Conservation (phyloP, 2,113 vertebrate species). For the Rafetus swinhoei region DNA sequence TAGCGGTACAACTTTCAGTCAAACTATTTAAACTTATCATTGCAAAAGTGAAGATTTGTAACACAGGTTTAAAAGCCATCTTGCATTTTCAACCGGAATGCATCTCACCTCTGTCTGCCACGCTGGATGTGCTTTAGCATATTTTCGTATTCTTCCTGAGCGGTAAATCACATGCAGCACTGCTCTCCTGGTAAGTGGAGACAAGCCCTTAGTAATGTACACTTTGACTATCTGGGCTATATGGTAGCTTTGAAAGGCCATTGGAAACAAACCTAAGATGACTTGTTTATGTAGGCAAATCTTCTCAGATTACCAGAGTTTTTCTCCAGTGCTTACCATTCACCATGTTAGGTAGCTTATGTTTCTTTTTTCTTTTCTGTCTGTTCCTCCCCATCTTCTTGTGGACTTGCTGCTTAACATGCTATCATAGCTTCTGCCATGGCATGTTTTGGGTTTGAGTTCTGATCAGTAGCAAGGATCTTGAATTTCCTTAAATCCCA, state of each 20-base stretch:
- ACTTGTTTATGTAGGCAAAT: background rate
- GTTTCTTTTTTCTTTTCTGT: background rate
- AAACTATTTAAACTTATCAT: background rate
- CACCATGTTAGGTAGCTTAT: background rate
- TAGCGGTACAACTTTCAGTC: background rate
- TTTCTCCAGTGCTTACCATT: background rate
- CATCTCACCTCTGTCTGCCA: background rate
- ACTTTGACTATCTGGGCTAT: background rate
- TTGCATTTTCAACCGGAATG: background rate
- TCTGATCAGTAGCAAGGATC: background rate
- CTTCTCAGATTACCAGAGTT: background rate
- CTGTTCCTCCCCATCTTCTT: background rate
- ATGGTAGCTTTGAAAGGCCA: background rate
- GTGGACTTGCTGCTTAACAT: background rate
- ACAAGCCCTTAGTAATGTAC: background rate
- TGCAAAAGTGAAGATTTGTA: background rate
- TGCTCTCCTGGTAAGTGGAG: too few species aligned
- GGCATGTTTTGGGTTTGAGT: background rate
- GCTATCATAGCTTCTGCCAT: background rate
- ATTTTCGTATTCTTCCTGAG: background rate
- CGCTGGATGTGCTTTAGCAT: background rate
- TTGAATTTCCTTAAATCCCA: background rate
- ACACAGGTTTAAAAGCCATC: background rate
- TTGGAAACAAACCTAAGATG: conserved; percentile 1
- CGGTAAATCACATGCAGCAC: background rate